Percentiles rank a stretch among this genome's conserved stretches.
phyloP scores from a whole-genome alignment of 2,888 invertebrate species.

The Eristalinus sepulchralis region DNA sequence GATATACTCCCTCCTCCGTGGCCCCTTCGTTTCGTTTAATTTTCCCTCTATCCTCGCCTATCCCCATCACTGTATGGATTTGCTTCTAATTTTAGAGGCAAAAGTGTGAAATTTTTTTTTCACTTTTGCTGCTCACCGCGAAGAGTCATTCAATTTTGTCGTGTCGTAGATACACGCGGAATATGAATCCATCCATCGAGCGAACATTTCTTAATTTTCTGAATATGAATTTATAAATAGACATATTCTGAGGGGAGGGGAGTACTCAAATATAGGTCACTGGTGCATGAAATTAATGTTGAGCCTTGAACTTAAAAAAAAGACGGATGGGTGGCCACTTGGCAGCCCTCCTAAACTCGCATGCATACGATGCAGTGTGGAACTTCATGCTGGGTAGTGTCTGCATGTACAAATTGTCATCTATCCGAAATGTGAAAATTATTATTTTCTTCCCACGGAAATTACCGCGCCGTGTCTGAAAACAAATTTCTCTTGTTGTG shows the following conservation, averaged over 20 bases:
- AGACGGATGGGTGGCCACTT: neutral
- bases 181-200: neutral
- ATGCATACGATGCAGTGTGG: neutral
- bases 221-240: neutral
- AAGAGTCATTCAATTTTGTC: neutral
- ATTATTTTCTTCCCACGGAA: neutral
- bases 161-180: neutral
- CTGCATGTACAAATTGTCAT: neutral
- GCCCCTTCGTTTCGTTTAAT: too few species aligned
- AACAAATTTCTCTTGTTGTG: neutral
- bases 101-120: neutral
- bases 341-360: neutral
- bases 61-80: neutral
- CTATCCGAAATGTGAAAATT: neutral
- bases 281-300: neutral
- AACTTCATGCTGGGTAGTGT: neutral
- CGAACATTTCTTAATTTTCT: neutral
- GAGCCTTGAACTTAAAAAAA: neutral
- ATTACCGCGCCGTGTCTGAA: neutral
- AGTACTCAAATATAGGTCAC: neutral
- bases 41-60: neutral
- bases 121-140: neutral
- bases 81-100: neutral
- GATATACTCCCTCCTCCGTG: constrained; percentile 1
- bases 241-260: neutral